Conservation (phyloP, 1,140 invertebrate species). For the Diachasmimorpha longicaudata region DNA sequence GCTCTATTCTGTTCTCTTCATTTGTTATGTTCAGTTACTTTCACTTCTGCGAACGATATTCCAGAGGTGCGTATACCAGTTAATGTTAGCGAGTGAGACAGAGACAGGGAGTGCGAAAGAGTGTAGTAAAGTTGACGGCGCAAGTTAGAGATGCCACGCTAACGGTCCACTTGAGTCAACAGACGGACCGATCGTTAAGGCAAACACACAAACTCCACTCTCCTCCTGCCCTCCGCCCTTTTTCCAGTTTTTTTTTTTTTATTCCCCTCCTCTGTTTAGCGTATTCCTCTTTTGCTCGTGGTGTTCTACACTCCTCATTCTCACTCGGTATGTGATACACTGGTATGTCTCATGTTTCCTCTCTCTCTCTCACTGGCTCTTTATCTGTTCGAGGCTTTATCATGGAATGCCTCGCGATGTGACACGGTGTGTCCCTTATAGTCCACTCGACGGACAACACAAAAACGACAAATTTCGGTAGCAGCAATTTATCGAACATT, state of each 20-base stretch:
- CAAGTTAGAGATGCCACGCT: slow-evolving; percentile 45
- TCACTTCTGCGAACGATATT: slow-evolving; percentile 18
- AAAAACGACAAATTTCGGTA: not conserved
- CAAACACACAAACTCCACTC: slow-evolving; percentile 38
- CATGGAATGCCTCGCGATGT: not conserved
- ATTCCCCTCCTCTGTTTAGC: slow-evolving; percentile 25
- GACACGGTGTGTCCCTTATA: not conserved
- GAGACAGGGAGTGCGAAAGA: slow-evolving; percentile 10
- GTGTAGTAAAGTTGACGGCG: slow-evolving; percentile 25
- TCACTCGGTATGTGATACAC: slow-evolving; percentile 12
- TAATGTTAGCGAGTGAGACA: slow-evolving; percentile 1
- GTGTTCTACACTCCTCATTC: not conserved
- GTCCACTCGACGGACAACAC: not conserved
- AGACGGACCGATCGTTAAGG: slow-evolving; percentile 44
- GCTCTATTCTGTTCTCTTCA: not conserved
- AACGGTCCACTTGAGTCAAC: slow-evolving; percentile 50
- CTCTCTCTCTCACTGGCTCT: not conserved
- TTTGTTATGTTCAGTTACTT: slow-evolving; percentile 6
- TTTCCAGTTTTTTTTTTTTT: slow-evolving; percentile 18
- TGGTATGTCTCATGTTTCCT: not conserved
- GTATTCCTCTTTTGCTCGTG: slow-evolving; percentile 6
- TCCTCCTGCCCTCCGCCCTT: slow-evolving; percentile 1
- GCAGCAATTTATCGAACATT: not conserved
- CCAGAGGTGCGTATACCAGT: not conserved
- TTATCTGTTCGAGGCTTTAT: not conserved